Conservation (phyloP, 2,888 invertebrate genomes). For the Nudaria mundana region DNA sequence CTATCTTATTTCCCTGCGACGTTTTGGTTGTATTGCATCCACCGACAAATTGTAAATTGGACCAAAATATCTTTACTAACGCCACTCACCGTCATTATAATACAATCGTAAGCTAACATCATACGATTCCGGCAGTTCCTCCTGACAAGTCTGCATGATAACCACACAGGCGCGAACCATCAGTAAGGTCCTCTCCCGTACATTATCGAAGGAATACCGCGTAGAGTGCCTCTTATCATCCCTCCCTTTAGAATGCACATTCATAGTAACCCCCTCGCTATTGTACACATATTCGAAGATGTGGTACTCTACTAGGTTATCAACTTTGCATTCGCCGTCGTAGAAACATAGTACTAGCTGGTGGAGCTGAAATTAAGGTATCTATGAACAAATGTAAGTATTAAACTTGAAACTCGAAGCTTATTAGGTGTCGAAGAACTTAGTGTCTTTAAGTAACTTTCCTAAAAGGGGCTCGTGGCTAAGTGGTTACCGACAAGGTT, state of each 20-base stretch:
- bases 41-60: no score
- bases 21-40: no score
- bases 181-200: slow-evolving; percentile 42
- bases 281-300: slow-evolving; percentile 60
- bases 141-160: slow-evolving; percentile 40
- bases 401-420: no score
- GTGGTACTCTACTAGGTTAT: slow-evolving; percentile 62
- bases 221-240: slow-evolving; percentile 24
- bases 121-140: slow-evolving; percentile 35
- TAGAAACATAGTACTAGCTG: slow-evolving; percentile 66
- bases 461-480: no score
- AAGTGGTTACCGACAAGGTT: no score
- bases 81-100: slow-evolving; percentile 61
- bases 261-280: slow-evolving; percentile 46
- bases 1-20: no score
- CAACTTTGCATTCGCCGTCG: slow-evolving; percentile 49
- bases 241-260: slow-evolving; percentile 40
- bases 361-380: slow-evolving; percentile 46
- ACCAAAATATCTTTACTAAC: no score
- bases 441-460: no score
- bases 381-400: neutral
- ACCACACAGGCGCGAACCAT: slow-evolving; percentile 49
- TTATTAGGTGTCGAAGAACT: no score
- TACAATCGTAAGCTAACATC: slow-evolving; percentile 60
- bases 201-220: slow-evolving; percentile 47